Base-by-base conservation (phyloP, 2,797 vertebrate genomes). In the Paguma larvata region DNA sequence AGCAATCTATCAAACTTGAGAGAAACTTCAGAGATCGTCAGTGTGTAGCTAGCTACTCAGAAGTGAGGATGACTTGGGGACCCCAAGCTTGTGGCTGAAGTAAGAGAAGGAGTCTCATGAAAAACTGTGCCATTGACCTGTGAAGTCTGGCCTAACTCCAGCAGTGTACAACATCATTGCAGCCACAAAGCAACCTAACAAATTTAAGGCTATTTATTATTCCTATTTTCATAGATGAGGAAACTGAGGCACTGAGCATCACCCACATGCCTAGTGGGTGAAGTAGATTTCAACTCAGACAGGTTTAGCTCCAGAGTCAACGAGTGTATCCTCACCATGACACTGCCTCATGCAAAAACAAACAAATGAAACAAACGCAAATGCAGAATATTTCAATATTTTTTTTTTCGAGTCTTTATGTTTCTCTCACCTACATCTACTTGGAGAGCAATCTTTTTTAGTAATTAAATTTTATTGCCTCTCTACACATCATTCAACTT, bases 381-480 rank as follows among this genome's bases (percentile, higher is more conserved):
- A 25, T 34, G 7, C 30, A 77, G 46, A 82, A 41, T 5, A 2
- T 46, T 56, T 38, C 5, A 0, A 9, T 38, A 8, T 32, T 25
- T 70, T 85, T n/a, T n/a, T n/a, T 82, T 53, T 30, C 21, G 85
- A 0, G 62, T 44, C 6, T 89, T 12, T 68, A 7, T 79, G 27
- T n/a, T 75, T 90, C 67, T 95, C 38, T 88, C 62, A 5, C 9
- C 34, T 27, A 25, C 3, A 30, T 68, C 67, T 67, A 90, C 34
- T 46, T 67, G 15, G 83, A 88, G 1, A 92, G 23, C 30, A 88
- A 65, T 77, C 53, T n/a, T 73, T 85, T 90, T 84, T 68, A 73
- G 41, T 73, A 87, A 65, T 94, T 85, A 91, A 72, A 80, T 95
- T 82, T 95, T 83, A 95, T 75, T 75, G 18, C 32, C 68, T 75